Percentiles rank a stretch among this genome's conserved stretches.
Conservation (phyloP, 37 sponge, comb jelly and placozoan species). For the Aplysina aerophoba region DNA sequence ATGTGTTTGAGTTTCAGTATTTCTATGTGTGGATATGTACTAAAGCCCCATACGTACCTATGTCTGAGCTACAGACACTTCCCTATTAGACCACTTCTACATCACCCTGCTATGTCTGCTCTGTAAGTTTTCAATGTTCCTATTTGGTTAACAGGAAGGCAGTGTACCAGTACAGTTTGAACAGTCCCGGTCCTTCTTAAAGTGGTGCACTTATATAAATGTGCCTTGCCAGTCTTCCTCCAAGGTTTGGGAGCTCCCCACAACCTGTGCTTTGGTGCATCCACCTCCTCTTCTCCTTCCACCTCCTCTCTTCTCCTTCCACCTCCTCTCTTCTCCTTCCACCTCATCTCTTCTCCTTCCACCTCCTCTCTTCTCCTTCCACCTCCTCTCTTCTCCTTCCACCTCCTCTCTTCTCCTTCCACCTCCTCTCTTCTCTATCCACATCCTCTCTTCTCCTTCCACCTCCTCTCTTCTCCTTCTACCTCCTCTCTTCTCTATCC, state of each 20-base stretch:
- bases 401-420: background rate
- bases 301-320: background rate
- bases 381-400: background rate
- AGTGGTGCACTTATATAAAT: conserved; percentile 1
- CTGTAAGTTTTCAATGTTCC: no score
- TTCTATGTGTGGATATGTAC: no score
- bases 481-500: no score
- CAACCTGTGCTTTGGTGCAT: background rate
- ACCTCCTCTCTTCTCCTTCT: background rate
- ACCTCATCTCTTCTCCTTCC: background rate
- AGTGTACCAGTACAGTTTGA: no score
- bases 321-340: conserved; percentile 1
- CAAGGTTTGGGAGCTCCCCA: conserved; percentile 25
- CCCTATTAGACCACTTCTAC: no score
- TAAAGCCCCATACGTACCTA: no score
- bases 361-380: background rate
- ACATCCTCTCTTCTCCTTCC: background rate
- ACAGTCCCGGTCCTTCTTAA: no score
- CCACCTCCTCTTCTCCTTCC: background rate
- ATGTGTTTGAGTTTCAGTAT: no score
- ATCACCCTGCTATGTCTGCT: no score
- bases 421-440: background rate
- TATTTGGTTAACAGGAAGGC: no score
- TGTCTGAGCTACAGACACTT: no score
- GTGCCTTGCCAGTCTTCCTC: no score